Evolutionary conservation across 2,888 invertebrate genomes (phyloP).

Genomic region (Aphodius sticticus): DNA sequence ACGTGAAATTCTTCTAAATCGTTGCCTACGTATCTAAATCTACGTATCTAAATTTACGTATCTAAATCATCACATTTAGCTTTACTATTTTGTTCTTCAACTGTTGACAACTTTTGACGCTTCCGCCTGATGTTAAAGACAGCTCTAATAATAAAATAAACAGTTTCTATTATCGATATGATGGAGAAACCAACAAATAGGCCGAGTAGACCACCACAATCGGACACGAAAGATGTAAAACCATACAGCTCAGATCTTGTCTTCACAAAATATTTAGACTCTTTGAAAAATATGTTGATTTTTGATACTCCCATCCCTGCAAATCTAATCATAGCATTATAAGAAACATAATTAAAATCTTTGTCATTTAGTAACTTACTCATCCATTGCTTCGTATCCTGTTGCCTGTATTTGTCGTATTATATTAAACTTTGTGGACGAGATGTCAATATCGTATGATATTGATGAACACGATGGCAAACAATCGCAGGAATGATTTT

Average conservation of each 20-base stretch:
- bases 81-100: too few relatives aligned
- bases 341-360: too few relatives aligned
- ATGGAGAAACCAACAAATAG: conserved; percentile 7
- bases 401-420: background rate
- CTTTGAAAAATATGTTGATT: background rate
- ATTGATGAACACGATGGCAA: background rate
- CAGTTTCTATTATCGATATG: background rate
- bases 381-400: background rate
- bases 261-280: background rate
- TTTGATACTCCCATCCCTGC: background rate
- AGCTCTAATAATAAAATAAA: background rate
- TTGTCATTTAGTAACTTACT: background rate
- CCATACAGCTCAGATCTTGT: conserved; percentile 1
- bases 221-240: background rate
- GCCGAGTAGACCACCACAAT: background rate
- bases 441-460: background rate
- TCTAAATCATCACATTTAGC: too few relatives aligned
- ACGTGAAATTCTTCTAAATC: too few relatives aligned
- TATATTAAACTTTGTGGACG: background rate
- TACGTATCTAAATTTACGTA: too few relatives aligned
- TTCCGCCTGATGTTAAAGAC: background rate
- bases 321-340: background rate
- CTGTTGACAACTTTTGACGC: background rate
- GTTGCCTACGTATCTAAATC: too few relatives aligned
- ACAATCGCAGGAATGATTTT: background rate